phyloP scores from a whole-genome alignment of 1,140 invertebrate genomes.

The Harpegnathos saltator region DNA sequence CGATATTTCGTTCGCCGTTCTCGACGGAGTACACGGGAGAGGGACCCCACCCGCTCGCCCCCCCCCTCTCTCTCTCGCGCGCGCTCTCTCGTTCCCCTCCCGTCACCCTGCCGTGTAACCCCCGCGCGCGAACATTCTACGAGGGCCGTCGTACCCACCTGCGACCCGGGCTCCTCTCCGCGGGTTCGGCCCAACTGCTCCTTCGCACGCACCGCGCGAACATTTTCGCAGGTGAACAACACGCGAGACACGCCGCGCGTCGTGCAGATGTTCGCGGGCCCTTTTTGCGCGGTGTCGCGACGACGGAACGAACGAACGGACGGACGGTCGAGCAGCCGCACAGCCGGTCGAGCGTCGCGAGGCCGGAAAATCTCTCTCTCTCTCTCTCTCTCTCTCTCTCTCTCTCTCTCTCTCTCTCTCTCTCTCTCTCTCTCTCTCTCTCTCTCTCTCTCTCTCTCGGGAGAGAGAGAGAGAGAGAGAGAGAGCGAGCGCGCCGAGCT shows the following conservation, averaged over 20 bases:
- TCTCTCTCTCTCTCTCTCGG: no score
- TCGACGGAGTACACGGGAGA: background rate
- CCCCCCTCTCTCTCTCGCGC: background rate
- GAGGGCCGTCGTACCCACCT: conserved; percentile 71
- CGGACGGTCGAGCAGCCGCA: background rate
- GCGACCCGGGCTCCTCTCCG: conserved; percentile 57
- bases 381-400: no score
- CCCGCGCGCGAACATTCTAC: conserved; percentile 63
- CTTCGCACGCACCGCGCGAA: conserved; percentile 68
- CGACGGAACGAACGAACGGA: background rate
- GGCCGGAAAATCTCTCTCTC: conserved; percentile 56
- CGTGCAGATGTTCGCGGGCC: conserved; percentile 37
- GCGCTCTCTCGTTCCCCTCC: no score
- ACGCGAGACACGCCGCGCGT: conserved; percentile 55
- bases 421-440: no score
- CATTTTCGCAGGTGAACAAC: conserved; percentile 70
- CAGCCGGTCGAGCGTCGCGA: conserved; percentile 3
- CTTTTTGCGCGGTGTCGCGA: conserved; percentile 26
- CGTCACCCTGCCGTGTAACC: background rate
- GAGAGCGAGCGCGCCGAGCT: background rate
- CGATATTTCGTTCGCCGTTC: conserved; percentile 46
- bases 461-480: no score
- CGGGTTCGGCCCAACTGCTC: conserved; percentile 51
- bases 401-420: no score
- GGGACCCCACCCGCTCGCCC: conserved; percentile 6